phyloP scores from a whole-genome alignment of 2,797 vertebrate species.

The Lophotriccus pileatus region DNA sequence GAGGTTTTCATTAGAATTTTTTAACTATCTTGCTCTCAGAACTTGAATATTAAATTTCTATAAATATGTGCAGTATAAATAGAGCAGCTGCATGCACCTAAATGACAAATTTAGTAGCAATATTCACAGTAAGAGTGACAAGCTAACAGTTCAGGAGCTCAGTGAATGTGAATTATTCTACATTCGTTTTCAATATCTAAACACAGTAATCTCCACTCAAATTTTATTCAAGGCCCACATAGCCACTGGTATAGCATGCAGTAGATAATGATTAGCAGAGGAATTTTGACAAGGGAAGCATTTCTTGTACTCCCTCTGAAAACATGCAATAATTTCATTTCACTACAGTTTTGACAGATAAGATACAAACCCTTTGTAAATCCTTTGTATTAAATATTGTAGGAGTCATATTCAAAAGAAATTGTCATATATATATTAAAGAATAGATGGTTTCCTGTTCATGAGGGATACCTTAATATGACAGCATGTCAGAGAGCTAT shows the following conservation, averaged over 20 bases:
- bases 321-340: slow-evolving; percentile 21
- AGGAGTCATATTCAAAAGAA: not conserved
- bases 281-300: slow-evolving; percentile 12
- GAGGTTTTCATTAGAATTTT: not conserved
- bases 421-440: slow-evolving; percentile 42
- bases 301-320: not conserved
- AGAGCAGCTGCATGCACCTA: not conserved
- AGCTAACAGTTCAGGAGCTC: not conserved
- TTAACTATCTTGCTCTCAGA: not conserved
- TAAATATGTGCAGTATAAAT: not conserved
- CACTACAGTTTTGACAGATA: slow-evolving; percentile 46
- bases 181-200: not conserved
- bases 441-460: not conserved
- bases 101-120: not conserved
- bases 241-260: not conserved
- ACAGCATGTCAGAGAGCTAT: not conserved
- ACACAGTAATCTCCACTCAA: not conserved
- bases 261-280: slow-evolving; percentile 6
- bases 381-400: slow-evolving; percentile 13
- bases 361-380: slow-evolving; percentile 8
- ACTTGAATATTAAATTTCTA: not conserved
- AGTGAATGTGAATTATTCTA: not conserved
- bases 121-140: not conserved
- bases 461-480: not conserved
- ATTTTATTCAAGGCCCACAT: not conserved